Conservation (phyloP, 1,140 invertebrate genomes). For the Halictus rubicundus region DNA sequence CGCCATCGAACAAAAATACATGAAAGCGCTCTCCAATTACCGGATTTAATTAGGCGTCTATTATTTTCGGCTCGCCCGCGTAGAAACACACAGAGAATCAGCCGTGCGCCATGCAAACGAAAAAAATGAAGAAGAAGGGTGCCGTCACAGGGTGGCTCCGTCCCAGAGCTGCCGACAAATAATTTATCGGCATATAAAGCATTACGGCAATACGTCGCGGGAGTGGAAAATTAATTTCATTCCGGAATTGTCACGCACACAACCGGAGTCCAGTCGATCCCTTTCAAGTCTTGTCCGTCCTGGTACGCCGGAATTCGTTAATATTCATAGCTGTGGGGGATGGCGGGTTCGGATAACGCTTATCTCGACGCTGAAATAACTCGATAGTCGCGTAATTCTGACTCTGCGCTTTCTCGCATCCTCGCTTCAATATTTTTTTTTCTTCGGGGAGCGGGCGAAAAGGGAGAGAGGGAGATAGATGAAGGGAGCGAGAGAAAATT, state of each 20-base stretch:
- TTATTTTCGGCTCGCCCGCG: neutral
- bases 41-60: neutral
- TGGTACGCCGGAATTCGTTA: constrained; percentile 68
- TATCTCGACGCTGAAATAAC: constrained; percentile 76
- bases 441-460: neutral
- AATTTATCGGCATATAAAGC: constrained; percentile 56
- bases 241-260: constrained; percentile 64
- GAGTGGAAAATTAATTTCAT: constrained; percentile 69
- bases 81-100: too few species aligned
- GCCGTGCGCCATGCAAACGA: too few species aligned
- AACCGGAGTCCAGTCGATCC: constrained; percentile 63
- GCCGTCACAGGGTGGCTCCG: neutral
- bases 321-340: constrained; percentile 74
- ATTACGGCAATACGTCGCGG: constrained; percentile 49
- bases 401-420: constrained; percentile 72
- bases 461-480: too few species aligned
- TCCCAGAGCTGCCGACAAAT: constrained; percentile 40
- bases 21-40: neutral
- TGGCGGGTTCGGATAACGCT: constrained; percentile 71
- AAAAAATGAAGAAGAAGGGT: neutral
- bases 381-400: constrained; percentile 73
- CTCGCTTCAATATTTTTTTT: constrained; percentile 61
- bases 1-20: neutral
- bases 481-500: too few species aligned
- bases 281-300: constrained; percentile 68